Conservation (phyloP, 2,888 invertebrate species). For the Drosophila paramelanica region DNA sequence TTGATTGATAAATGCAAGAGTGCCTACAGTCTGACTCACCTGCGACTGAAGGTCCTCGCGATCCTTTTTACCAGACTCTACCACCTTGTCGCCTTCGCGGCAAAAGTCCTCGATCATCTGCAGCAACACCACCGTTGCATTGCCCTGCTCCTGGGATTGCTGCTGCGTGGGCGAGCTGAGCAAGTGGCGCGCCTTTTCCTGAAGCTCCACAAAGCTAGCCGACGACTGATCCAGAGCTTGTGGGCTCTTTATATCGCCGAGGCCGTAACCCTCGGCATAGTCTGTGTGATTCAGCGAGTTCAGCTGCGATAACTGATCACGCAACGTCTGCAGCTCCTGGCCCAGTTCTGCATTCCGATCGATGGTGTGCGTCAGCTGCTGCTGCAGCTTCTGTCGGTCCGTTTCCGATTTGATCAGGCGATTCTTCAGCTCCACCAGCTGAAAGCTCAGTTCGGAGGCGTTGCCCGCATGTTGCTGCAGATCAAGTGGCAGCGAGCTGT, state of each 20-base stretch:
- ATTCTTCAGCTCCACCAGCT: conserved; percentile 87
- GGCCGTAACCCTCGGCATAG: conserved; percentile 87
- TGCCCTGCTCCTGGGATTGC: conserved; percentile 48
- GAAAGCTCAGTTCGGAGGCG: conserved; percentile 85
- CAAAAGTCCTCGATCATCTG: conserved; percentile 88
- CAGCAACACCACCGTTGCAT: conserved; percentile 84
- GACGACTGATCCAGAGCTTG: conserved; percentile 70
- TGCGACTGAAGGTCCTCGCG: conserved; percentile 90
- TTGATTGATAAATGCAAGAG: neutral
- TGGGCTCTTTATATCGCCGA: conserved; percentile 80
- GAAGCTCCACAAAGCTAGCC: conserved; percentile 82
- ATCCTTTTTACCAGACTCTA: conserved; percentile 89
- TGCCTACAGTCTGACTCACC: conserved; percentile 85
- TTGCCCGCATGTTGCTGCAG: conserved; percentile 76
- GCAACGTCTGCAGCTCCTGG: conserved; percentile 85
- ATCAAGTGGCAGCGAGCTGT: conserved; percentile 82
- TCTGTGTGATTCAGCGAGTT: conserved; percentile 84
- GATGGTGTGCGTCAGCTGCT: conserved; percentile 87
- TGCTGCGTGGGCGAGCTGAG: conserved; percentile 80
- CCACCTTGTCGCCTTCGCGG: conserved; percentile 87
- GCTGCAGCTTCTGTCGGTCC: conserved; percentile 86
- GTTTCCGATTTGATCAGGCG: conserved; percentile 84
- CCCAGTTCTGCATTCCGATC: conserved; percentile 87
- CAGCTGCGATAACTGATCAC: conserved; percentile 85
- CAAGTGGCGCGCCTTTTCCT: conserved; percentile 83